These are phyloP conservation scores for Dynastes hyllus DNA, from an alignment of 2,888 invertebrate species.

Conservation along the genomic window DNA sequence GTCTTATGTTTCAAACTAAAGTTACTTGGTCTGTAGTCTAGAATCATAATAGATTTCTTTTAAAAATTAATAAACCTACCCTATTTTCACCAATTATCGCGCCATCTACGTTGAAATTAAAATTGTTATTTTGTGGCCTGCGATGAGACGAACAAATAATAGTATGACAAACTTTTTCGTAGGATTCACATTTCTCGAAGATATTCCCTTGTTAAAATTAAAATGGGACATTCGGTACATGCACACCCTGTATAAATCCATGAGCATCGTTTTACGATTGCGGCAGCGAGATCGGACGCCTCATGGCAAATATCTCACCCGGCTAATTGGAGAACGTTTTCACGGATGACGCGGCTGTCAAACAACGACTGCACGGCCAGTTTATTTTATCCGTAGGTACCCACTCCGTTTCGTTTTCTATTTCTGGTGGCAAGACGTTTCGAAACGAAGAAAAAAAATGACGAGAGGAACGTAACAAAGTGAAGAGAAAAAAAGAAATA, in stretches of 20 bases:
- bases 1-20: too few species aligned
- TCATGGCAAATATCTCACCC: conserved; percentile 66
- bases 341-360: conserved; percentile 69
- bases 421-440: conserved; percentile 19
- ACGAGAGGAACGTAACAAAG: conserved; percentile 21
- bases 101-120: too few species aligned
- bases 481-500: neutral
- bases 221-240: too few species aligned
- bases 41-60: too few species aligned
- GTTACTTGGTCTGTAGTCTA: too few species aligned
- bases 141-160: too few species aligned
- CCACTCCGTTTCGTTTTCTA: conserved; percentile 55
- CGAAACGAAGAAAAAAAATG: conserved; percentile 34
- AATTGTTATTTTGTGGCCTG: too few species aligned
- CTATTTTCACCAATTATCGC: too few species aligned
- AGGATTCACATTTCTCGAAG: too few species aligned
- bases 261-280: neutral
- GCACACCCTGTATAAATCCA: neutral
- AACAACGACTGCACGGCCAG: conserved; percentile 65
- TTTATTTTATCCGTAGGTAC: conserved; percentile 62
- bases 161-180: too few species aligned
- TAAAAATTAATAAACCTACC: too few species aligned
- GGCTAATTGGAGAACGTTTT: conserved; percentile 70
- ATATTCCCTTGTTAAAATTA: too few species aligned
- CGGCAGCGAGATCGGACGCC: conserved; percentile 42